Percentiles rank a stretch among this genome's conserved stretches.
phyloP scores from a whole-genome alignment of 2,888 invertebrate species.

The Himalopsyche kuldschensis region DNA sequence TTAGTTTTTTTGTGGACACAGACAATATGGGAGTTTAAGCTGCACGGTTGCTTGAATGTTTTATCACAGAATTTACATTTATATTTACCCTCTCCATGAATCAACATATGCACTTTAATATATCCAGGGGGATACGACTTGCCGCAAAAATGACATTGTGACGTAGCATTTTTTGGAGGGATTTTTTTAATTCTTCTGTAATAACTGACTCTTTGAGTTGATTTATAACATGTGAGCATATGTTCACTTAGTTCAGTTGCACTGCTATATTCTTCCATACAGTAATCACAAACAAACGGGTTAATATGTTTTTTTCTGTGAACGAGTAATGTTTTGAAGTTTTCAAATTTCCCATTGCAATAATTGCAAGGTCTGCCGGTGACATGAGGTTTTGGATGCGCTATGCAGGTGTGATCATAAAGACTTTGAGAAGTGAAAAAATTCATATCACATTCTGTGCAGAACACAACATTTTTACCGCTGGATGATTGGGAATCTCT shows the following conservation, averaged over 20 bases:
- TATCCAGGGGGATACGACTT: slow-evolving; percentile 57
- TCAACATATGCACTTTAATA: slow-evolving; percentile 55
- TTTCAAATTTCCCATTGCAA: slow-evolving; percentile 55
- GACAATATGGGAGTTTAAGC: slow-evolving; percentile 53
- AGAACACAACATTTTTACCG: slow-evolving; percentile 9
- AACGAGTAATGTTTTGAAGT: slow-evolving; percentile 51
- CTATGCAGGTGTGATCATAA: slow-evolving; percentile 49
- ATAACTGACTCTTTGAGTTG: not conserved
- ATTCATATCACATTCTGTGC: slow-evolving; percentile 19
- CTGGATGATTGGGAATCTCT: not conserved
- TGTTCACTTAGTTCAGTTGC: slow-evolving; percentile 47
- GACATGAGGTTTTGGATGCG: slow-evolving; percentile 44
- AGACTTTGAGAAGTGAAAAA: slow-evolving; percentile 43
- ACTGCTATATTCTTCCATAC: slow-evolving; percentile 54
- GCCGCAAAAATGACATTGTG: slow-evolving; percentile 53
- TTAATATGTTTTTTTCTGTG: slow-evolving; percentile 54
- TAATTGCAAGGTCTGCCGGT: slow-evolving; percentile 54
- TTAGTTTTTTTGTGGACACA: slow-evolving; percentile 57
- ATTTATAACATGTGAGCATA: slow-evolving; percentile 43
- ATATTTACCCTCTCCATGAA: slow-evolving; percentile 51
- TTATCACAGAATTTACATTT: slow-evolving; percentile 57
- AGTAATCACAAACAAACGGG: slow-evolving; percentile 54
- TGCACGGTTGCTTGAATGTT: slow-evolving; percentile 56
- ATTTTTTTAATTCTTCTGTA: not conserved
- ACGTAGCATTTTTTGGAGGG: not conserved